Evolutionary conservation across 2,888 invertebrate genomes (phyloP).

Genomic region (Eutolmus rufibarbis): DNA sequence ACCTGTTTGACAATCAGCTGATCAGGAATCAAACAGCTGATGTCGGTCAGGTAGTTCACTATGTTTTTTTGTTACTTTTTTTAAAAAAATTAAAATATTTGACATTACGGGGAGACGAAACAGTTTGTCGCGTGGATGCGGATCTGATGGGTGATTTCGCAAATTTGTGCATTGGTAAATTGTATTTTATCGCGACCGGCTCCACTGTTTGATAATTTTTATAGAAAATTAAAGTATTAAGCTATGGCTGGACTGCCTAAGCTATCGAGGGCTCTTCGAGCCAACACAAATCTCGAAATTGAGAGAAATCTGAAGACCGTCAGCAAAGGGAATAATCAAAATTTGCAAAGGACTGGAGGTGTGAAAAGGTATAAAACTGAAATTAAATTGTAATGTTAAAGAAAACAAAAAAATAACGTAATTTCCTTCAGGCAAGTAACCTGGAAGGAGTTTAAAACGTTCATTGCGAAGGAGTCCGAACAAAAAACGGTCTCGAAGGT

Average conservation of each 20-base stretch:
- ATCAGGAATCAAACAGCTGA: neutral
- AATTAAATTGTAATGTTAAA: neutral
- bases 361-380: conserved; percentile 42
- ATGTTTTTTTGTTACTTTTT: neutral
- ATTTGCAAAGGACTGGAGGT: conserved; percentile 44
- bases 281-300: conserved; percentile 67
- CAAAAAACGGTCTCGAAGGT: conserved; percentile 55
- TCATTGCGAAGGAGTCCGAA: conserved; percentile 59
- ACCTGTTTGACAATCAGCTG: neutral
- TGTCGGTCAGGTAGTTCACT: neutral
- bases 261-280: conserved; percentile 71
- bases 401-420: neutral
- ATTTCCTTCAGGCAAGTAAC: conserved; percentile 62
- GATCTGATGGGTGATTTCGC: neutral
- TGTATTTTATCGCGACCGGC: neutral
- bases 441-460: conserved; percentile 65
- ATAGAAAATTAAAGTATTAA: neutral
- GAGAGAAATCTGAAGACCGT: conserved; percentile 53
- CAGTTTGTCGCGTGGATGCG: neutral
- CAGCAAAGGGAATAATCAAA: conserved; percentile 46
- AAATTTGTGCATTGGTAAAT: neutral
- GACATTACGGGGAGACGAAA: neutral
- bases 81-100: neutral
- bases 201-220: neutral
- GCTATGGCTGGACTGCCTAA: conserved; percentile 64